Conservation (phyloP, 2,797 vertebrate species). For the Danio tinwini region DNA sequence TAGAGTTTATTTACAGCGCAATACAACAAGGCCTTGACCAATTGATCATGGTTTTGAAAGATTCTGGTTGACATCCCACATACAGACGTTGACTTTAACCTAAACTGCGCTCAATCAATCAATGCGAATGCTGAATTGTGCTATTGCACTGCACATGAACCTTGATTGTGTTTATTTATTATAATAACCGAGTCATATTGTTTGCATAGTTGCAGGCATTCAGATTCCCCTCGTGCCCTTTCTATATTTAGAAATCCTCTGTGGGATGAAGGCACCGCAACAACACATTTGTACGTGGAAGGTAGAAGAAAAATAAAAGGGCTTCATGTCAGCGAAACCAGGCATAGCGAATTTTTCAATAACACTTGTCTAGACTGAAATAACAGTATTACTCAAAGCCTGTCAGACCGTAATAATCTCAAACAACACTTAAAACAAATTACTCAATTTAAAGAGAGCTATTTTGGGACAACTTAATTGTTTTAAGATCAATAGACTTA, state of each 20-base stretch:
- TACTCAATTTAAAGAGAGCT: too few species aligned
- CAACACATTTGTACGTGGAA: neutral
- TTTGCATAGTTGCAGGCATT: conserved; percentile 19
- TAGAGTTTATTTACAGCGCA: neutral
- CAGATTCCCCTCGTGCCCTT: neutral
- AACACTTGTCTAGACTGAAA: neutral
- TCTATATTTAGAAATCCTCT: conserved; percentile 19
- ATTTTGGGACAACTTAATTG: too few species aligned
- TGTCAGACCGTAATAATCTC: too few species aligned
- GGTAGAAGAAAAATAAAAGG: neutral
- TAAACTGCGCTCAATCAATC: neutral
- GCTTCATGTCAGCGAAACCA: neutral
- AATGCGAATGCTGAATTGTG: conserved; percentile 5
- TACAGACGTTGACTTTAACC: conserved; percentile 17
- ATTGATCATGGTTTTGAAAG: neutral
- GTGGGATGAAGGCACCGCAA: neutral
- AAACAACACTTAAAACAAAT: too few species aligned
- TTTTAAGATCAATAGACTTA: too few species aligned
- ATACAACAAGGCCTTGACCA: neutral
- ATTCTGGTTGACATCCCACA: neutral
- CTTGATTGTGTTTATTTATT: conserved; percentile 4
- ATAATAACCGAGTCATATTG: conserved; percentile 2
- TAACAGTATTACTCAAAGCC: neutral
- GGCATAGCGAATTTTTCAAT: neutral
- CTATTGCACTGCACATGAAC: neutral